Percentiles rank a stretch among this genome's conserved stretches.
These are phyloP conservation scores for Struthio camelus DNA, from an alignment of 2,113 vertebrate species.

Conservation along the genomic window DNA sequence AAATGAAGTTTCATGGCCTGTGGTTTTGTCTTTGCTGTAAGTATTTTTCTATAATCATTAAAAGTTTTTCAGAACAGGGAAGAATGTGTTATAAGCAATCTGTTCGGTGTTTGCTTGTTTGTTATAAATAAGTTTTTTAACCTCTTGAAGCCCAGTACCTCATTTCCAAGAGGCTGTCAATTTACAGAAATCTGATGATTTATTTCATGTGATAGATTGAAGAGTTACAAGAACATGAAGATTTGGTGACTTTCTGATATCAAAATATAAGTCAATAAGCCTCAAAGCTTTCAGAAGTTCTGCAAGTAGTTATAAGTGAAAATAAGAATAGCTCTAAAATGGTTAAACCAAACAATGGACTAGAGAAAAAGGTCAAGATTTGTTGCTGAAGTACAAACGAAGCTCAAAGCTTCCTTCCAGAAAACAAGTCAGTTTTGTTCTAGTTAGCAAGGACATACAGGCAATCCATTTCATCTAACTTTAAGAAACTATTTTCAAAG, in stretches of 20 bases:
- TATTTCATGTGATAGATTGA: neutral
- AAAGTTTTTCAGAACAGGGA: no score
- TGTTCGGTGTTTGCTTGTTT: neutral
- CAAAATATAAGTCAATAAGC: neutral
- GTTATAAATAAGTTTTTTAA: neutral
- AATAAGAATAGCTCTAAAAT: neutral
- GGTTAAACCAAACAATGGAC: neutral
- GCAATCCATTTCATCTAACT: neutral
- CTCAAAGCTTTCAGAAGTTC: neutral
- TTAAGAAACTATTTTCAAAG: neutral
- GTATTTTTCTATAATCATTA: neutral
- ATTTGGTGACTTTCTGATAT: neutral
- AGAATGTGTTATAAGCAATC: neutral
- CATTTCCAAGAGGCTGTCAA: neutral
- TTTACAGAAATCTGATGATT: neutral
- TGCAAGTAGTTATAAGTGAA: neutral
- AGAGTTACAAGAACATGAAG: neutral
- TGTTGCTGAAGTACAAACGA: neutral
- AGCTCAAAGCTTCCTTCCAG: neutral
- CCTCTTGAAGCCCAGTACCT: neutral
- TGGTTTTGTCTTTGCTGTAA: neutral
- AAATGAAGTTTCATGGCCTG: neutral
- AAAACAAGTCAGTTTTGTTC: slow-evolving; percentile 1
- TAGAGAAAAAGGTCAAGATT: neutral
- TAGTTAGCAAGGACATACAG: neutral